These are phyloP conservation scores for Orgyia antiqua DNA, from an alignment of 2,888 invertebrate species.

Conservation along the genomic window DNA sequence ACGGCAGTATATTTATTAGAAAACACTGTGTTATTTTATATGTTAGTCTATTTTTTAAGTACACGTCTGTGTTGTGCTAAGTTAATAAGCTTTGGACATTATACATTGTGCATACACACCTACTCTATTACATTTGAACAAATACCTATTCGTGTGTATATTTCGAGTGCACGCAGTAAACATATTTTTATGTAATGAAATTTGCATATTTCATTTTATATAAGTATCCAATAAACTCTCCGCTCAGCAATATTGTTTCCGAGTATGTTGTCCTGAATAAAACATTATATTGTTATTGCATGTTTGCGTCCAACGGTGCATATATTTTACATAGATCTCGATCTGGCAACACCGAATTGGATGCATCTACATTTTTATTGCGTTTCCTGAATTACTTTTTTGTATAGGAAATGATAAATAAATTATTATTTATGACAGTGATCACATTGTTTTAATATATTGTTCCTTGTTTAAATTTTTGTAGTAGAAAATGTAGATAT, in stretches of 20 bases:
- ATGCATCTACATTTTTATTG: conserved; percentile 62
- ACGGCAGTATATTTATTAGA: too few relatives aligned
- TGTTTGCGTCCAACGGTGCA: conserved; percentile 59
- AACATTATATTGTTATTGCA: conserved; percentile 62
- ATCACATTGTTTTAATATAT: too few relatives aligned
- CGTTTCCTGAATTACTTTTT: conserved; percentile 12
- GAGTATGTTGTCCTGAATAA: conserved; percentile 58
- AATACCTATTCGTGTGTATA: too few relatives aligned
- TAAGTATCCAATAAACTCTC: conserved; percentile 46
- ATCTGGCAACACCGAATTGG: conserved; percentile 35
- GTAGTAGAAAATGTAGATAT: background rate
- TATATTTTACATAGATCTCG: conserved; percentile 61
- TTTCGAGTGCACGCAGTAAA: too few relatives aligned
- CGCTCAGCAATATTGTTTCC: conserved; percentile 58
- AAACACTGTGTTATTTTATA: too few relatives aligned
- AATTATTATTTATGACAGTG: too few relatives aligned
- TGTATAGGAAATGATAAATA: conserved; percentile 2
- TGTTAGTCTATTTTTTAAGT: too few relatives aligned
- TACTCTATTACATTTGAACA: too few relatives aligned
- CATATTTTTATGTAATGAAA: conserved; percentile 26
- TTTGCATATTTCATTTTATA: conserved; percentile 39
- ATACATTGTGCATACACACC: too few relatives aligned
- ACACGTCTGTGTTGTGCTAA: too few relatives aligned
- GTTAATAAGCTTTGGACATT: too few relatives aligned
- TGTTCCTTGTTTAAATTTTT: too few relatives aligned